Percentiles rank a stretch among this genome's conserved stretches.
phyloP scores from a whole-genome alignment of 2,113 vertebrate species.

The Elachura formosa region DNA sequence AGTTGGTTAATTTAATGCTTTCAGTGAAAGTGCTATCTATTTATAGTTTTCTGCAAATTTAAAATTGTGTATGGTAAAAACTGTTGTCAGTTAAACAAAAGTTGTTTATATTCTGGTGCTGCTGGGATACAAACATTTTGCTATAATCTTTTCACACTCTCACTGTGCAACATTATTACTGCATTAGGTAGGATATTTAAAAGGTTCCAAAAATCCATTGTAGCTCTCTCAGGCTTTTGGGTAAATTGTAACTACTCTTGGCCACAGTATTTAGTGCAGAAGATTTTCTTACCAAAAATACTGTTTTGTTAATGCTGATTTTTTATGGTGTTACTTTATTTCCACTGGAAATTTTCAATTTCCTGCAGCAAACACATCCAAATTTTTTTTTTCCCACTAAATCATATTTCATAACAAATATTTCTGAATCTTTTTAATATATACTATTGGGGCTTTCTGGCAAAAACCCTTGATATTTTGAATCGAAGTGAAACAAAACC shows the following conservation, averaged over 20 bases:
- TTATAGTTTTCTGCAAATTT: constrained; percentile 46
- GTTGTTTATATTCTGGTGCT: constrained; percentile 20
- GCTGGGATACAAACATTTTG: constrained; percentile 33
- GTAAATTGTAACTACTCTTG: background rate
- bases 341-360: constrained; percentile 44
- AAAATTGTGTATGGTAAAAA: constrained; percentile 12
- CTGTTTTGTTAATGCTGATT: background rate
- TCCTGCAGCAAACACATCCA: background rate
- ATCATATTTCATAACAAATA: background rate
- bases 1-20: constrained; percentile 67
- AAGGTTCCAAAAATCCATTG: background rate
- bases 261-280: background rate
- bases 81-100: constrained; percentile 46
- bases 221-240: constrained; percentile 16
- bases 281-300: background rate
- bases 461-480: background rate
- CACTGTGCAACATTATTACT: background rate
- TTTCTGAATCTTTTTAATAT: background rate
- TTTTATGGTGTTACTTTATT: constrained; percentile 6
- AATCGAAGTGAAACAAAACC: background rate
- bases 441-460: background rate
- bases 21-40: constrained; percentile 58
- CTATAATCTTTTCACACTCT: background rate
- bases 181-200: background rate
- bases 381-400: background rate